Evolutionary conservation across 1,140 invertebrate species (phyloP).

Genomic region (Hetaerina americana): DNA sequence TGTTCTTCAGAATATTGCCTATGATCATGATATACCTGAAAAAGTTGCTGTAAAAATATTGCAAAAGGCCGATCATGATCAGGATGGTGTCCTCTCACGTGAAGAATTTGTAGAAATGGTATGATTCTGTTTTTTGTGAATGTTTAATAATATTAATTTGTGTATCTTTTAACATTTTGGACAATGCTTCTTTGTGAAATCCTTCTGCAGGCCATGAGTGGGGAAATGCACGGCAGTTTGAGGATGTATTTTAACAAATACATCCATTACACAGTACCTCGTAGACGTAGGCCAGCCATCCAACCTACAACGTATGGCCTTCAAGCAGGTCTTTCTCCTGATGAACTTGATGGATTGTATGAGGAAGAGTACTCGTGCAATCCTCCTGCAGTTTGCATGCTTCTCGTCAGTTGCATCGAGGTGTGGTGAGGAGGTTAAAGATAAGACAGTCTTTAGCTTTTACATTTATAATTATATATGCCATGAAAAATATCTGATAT

Average conservation of each 20-base stretch:
- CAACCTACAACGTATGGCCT: slow-evolving; percentile 12
- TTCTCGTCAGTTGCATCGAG: slow-evolving; percentile 36
- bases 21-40: slow-evolving; percentile 54
- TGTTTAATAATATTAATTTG: neutral
- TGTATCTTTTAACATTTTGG: slow-evolving; percentile 14
- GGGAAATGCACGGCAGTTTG: slow-evolving; percentile 20
- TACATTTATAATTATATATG: neutral
- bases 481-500: too few relatives aligned
- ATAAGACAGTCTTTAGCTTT: neutral
- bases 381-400: slow-evolving; percentile 76
- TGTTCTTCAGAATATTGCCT: slow-evolving; percentile 45
- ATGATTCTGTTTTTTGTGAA: slow-evolving; percentile 24
- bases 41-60: slow-evolving; percentile 57
- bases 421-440: slow-evolving; percentile 16
- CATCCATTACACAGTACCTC: slow-evolving; percentile 2
- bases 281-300: neutral
- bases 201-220: slow-evolving; percentile 31
- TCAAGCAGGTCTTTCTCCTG: slow-evolving; percentile 25
- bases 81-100: slow-evolving; percentile 58
- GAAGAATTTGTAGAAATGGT: slow-evolving; percentile 71
- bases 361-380: slow-evolving; percentile 75
- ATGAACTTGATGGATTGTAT: slow-evolving; percentile 52
- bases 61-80: slow-evolving; percentile 51
- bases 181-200: slow-evolving; percentile 4
- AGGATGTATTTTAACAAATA: slow-evolving; percentile 4